Evolutionary conservation across 2,888 invertebrate species (phyloP).

Genomic region (Artemia sinica): DNA sequence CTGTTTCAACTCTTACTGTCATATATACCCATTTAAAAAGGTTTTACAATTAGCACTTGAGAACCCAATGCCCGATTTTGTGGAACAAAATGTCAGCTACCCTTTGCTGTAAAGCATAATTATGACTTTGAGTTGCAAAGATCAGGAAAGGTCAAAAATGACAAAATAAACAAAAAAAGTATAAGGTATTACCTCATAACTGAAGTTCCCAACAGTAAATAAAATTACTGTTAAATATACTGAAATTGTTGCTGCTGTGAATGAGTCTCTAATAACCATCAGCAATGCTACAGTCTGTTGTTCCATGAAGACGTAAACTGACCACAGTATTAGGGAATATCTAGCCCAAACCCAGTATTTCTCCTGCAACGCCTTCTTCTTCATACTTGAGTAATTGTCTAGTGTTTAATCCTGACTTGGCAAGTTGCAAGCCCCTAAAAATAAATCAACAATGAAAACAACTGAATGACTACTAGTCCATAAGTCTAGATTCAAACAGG

Average conservation of each 20-base stretch:
- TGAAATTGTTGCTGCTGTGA: slow-evolving; percentile 56
- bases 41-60: too few relatives aligned
- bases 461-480: too few relatives aligned
- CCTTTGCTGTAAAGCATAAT: background rate
- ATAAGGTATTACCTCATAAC: slow-evolving; percentile 45
- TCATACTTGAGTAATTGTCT: slow-evolving; percentile 14
- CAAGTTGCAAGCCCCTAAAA: background rate
- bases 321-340: slow-evolving; percentile 56
- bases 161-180: background rate
- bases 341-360: slow-evolving; percentile 42
- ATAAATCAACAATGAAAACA: too few relatives aligned
- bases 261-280: slow-evolving; percentile 58
- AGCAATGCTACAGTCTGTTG: slow-evolving; percentile 64
- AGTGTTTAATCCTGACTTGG: slow-evolving; percentile 10
- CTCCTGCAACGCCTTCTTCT: slow-evolving; percentile 21
- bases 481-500: too few relatives aligned
- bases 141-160: background rate
- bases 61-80: too few relatives aligned
- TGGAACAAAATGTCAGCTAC: too few relatives aligned
- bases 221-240: slow-evolving; percentile 59
- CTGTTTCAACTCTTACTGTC: too few relatives aligned
- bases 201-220: slow-evolving; percentile 47
- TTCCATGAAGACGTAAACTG: slow-evolving; percentile 65
- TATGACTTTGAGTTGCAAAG: background rate
- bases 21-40: too few relatives aligned